A percentile compares a stretch with the other conserved stretches of the same genome.
Conservation (phyloP, 2,888 invertebrate species). For the Polymixis flavicincta region DNA sequence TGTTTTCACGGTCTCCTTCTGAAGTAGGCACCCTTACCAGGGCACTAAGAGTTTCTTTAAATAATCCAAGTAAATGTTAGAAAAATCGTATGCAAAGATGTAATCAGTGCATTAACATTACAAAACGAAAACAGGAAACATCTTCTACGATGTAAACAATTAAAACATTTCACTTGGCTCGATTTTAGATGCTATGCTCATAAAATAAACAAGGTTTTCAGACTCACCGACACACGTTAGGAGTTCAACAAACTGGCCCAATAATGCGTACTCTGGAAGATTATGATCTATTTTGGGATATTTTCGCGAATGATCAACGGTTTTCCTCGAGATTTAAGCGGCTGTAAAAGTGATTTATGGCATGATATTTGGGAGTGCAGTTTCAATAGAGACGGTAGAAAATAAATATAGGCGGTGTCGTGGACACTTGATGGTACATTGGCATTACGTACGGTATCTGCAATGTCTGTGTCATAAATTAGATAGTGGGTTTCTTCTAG, state of each 20-base stretch:
- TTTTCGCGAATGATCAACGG: constrained; percentile 42
- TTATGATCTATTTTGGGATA: constrained; percentile 39
- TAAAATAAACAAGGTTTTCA: constrained; percentile 56
- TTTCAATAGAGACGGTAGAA: constrained; percentile 3
- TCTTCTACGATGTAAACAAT: constrained; percentile 29
- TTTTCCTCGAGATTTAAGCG: constrained; percentile 22
- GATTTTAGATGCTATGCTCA: constrained; percentile 46
- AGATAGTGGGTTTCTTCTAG: background rate
- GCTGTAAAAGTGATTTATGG: constrained; percentile 22
- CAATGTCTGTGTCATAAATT: no score
- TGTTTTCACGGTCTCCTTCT: background rate
- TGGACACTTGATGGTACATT: background rate
- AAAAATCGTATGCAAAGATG: background rate
- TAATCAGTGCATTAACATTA: constrained; percentile 19
- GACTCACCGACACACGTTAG: constrained; percentile 15
- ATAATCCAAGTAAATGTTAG: background rate
- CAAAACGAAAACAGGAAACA: constrained; percentile 29
- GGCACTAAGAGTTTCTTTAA: background rate
- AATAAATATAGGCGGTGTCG: background rate
- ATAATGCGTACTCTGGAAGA: constrained; percentile 51
- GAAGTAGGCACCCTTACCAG: background rate
- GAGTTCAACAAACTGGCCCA: constrained; percentile 63
- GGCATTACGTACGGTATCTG: no score
- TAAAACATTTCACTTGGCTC: constrained; percentile 59
- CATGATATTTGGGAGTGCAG: constrained; percentile 3